Base-by-base conservation (phyloP, 2,888 invertebrate species). In the Isoperla grammatica region DNA sequence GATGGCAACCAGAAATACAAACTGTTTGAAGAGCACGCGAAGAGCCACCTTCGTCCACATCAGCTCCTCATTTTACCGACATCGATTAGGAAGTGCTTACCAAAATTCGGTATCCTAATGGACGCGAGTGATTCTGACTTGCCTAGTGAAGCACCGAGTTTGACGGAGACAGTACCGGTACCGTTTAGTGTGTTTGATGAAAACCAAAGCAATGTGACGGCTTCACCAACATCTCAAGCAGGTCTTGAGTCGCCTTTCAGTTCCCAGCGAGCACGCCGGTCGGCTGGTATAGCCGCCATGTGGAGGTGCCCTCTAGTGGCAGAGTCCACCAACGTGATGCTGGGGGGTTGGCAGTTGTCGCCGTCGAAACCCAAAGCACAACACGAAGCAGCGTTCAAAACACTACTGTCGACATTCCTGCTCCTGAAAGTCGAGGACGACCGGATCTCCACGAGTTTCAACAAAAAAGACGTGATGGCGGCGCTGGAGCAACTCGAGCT, bases 241-340 rank as follows among this genome's bases (percentile, higher is more conserved):
- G 54, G 37, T 12, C 1, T 2, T 19, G 22, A n/a, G 2, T 19
- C 22, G 22, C 19, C 19, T 12, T 9, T 2, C 13, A 12, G 13
- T 43, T 20, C 43, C n/a, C 22, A 46, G n/a, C 19, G 20, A 22
- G 19, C 37, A 39, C 17, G 39, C 9, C 19, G 37, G 11, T 4
- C 37, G 4, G 43, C 50, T 8, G 5, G 23, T 22, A 12, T 60
- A 65, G 75, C 76, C 49, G 76, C 77, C 67, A 72, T 77, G 1
- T 82, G 82, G 82, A 78, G 78, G 65, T 82, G 82, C 63, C 75
- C 79, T 0, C 71, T 79, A 42, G 69, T 83, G 57, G 74, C 74
- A 56, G 62, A 77, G 0, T 78, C 80, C 53, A 76, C 80, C 42
- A 74, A 78, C 61, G 76, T 76, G 59, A 73, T 80, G 50, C 71